phyloP scores from a whole-genome alignment of 1,140 invertebrate genomes.

The Cotesia chilonis region DNA sequence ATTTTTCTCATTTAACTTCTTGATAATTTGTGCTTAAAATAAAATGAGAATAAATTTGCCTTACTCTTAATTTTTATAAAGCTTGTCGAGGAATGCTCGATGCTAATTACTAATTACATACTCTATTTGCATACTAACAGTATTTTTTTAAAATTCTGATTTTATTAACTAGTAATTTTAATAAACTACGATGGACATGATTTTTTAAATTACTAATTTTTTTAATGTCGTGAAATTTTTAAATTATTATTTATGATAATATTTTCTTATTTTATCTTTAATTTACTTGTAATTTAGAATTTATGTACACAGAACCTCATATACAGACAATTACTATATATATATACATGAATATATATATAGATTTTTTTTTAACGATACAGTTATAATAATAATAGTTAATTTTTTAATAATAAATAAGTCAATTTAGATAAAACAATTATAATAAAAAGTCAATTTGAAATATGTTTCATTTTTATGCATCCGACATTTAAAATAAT shows the following conservation, averaged over 20 bases:
- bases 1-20: neutral
- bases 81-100: neutral
- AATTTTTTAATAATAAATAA: too few relatives aligned
- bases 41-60: neutral
- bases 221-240: neutral
- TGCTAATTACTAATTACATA: neutral
- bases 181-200: conserved; percentile 3
- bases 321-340: conserved; percentile 13
- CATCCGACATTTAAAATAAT: neutral
- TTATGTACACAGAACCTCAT: conserved; percentile 24
- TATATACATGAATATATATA: neutral
- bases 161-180: neutral
- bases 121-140: neutral
- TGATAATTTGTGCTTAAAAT: conserved; percentile 28
- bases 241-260: neutral
- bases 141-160: neutral
- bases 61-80: neutral
- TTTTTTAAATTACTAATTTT: neutral
- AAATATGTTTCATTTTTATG: neutral
- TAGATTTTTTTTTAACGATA: neutral
- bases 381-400: neutral
- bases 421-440: too few relatives aligned
- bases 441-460: neutral
- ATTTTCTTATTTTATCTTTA: too few relatives aligned
- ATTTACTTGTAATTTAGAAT: conserved; percentile 18